Percentiles rank a stretch among this genome's conserved stretches.
Conservation (phyloP, 2,888 invertebrate genomes). For the Arge pagana region DNA sequence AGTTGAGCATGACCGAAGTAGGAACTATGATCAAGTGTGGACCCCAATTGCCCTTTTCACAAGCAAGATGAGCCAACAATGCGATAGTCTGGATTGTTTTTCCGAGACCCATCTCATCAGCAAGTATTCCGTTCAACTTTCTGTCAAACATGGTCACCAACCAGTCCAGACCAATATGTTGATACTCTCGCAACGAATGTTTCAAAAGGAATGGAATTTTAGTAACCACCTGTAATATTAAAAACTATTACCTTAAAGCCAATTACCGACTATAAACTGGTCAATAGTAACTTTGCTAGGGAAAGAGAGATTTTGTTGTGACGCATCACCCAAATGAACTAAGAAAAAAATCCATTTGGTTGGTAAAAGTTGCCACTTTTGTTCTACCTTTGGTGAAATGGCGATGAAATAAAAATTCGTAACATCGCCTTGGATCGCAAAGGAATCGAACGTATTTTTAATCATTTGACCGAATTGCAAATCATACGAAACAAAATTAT, state of each 20-base stretch:
- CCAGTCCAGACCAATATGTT: constrained; percentile 97
- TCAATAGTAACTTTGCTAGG: neutral
- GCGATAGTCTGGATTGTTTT: constrained; percentile 98
- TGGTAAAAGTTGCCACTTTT: constrained; percentile 37
- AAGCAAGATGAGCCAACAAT: constrained; percentile 89
- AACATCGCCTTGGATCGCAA: constrained; percentile 50
- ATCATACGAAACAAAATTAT: constrained; percentile 8
- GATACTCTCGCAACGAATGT: constrained; percentile 91
- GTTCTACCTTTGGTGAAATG: constrained; percentile 52
- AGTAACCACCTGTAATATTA: constrained; percentile 74
- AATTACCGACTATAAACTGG: neutral
- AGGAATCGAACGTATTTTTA: too few relatives aligned
- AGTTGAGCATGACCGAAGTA: constrained; percentile 98
- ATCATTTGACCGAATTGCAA: constrained; percentile 23
- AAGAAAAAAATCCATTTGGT: constrained; percentile 23
- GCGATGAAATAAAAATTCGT: constrained; percentile 35
- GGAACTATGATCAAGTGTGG: constrained; percentile 99
- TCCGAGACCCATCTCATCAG: constrained; percentile 97
- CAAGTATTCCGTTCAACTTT: constrained; percentile 92
- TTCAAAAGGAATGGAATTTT: constrained; percentile 91
- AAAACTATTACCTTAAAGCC: constrained; percentile 22
- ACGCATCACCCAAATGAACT: constrained; percentile 33
- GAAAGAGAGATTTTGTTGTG: constrained; percentile 27
- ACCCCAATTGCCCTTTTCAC: constrained; percentile 92
- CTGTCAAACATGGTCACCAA: constrained; percentile 94